These are phyloP conservation scores for Hyposoter dolosus DNA, from an alignment of 2,888 invertebrate genomes.

Conservation along the genomic window DNA sequence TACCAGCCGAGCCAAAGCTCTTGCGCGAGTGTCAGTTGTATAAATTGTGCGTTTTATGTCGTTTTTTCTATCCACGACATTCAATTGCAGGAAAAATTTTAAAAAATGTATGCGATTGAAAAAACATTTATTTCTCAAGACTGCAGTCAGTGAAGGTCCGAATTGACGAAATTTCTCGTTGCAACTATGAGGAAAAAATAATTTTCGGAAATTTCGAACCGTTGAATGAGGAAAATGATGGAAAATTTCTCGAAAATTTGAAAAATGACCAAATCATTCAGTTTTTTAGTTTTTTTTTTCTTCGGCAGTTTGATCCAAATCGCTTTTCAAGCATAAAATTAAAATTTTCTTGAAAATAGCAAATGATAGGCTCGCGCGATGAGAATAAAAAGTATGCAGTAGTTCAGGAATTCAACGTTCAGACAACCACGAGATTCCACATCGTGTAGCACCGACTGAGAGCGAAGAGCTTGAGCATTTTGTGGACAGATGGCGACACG, in stretches of 20 bases:
- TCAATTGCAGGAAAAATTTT: conserved; percentile 7
- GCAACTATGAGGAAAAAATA: not conserved
- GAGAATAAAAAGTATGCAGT: not conserved
- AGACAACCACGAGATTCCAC: conserved; percentile 53
- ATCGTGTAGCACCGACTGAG: conserved; percentile 78
- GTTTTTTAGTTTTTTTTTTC: not conserved
- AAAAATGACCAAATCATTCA: not conserved
- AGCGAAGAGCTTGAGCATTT: conserved; percentile 76
- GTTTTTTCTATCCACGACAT: not conserved
- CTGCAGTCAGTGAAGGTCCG: not conserved
- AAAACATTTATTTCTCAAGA: not conserved
- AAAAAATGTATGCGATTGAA: not conserved
- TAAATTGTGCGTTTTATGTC: conserved; percentile 53
- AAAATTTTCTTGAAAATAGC: not conserved
- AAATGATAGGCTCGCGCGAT: not conserved
- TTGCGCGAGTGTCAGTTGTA: conserved; percentile 41
- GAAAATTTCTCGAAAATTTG: conserved; percentile 6
- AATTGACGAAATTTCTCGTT: not conserved
- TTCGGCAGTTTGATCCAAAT: not conserved
- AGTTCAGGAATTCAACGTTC: conserved; percentile 34
- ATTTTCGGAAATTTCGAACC: not conserved
- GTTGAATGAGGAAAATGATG: not conserved
- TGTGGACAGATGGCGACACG: conserved; percentile 81
- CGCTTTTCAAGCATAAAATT: no score
- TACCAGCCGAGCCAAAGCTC: conserved; percentile 4